Evolutionary conservation across 2,113 vertebrate species (phyloP).

Genomic region (Bos taurus): ARS-UCD2.0 NC_037328.1:117196501-117197000

Average conservation of each 20-base stretch:
- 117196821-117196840: not conserved
- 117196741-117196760: rapidly evolving
- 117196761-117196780: not conserved
- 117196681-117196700: not conserved
- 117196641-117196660: not conserved
- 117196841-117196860: not conserved
- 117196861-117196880: not conserved
- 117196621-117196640: not conserved
- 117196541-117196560: not conserved
- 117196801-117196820: not conserved
- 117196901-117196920: not conserved
- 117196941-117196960: not conserved
- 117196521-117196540: not conserved
- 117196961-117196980: not conserved
- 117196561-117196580: not conserved
- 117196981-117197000: not conserved
- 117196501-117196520: not conserved
- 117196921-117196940: not conserved
- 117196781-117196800: not conserved
- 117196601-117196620: not conserved
- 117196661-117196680: not conserved
- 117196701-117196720: not conserved
- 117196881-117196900: not conserved
- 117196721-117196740: not conserved
- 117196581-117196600: not conserved